Conservation (phyloP, 1,140 invertebrate species). For the Cydia splendana region DNA sequence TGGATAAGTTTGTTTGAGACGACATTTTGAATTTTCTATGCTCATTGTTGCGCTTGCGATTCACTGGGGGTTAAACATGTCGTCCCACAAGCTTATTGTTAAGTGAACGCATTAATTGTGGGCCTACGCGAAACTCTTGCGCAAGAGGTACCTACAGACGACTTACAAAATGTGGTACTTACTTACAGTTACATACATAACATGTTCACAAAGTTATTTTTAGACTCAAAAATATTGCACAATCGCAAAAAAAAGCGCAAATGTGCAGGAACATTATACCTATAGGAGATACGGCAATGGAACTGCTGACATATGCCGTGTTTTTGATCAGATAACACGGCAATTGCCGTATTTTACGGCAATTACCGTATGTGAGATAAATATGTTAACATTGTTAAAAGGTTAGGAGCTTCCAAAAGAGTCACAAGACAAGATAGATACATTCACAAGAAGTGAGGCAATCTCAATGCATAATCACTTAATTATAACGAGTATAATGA, state of each 20-base stretch:
- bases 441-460: neutral
- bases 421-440: neutral
- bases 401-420: neutral
- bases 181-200: neutral
- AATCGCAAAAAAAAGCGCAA: too few relatives aligned
- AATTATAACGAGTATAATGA: conserved; percentile 4
- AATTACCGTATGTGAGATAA: too few relatives aligned
- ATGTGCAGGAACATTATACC: too few relatives aligned
- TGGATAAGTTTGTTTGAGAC: neutral
- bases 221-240: too few relatives aligned
- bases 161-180: neutral
- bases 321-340: too few relatives aligned
- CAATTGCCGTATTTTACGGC: too few relatives aligned
- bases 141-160: neutral
- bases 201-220: neutral
- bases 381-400: too few relatives aligned
- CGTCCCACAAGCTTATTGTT: conserved; percentile 16
- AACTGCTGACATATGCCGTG: too few relatives aligned
- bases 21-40: neutral
- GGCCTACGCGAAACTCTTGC: conserved; percentile 10
- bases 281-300: too few relatives aligned
- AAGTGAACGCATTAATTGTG: conserved; percentile 9
- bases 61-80: neutral
- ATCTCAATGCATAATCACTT: neutral
- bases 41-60: neutral